Base-by-base conservation (phyloP, 2,113 vertebrate species). In the Rhynchopsitta pachyrhyncha region DNA sequence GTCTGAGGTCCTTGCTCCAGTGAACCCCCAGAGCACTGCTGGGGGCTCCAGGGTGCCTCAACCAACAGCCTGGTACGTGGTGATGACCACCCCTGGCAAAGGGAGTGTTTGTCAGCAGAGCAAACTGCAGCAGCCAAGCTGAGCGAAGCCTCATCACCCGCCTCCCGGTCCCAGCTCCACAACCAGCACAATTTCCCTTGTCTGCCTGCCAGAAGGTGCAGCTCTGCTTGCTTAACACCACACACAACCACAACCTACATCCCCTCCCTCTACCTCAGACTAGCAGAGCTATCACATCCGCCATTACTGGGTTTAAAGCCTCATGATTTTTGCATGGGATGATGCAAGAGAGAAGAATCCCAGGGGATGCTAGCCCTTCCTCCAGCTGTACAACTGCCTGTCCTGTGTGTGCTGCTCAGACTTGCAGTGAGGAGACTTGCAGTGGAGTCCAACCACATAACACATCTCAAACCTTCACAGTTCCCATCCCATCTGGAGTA, bases 251-350 rank as follows among this genome's bases (percentile, higher is more conserved):
- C 59, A 24, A 10, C 69, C 24, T 15, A 24, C 29, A 29, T 25
- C 28, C 1, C 33, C 7, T 25, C 57, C 13, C 23, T 10, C 63
- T 27, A 13, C 3, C 10, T 2, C 1, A 16, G 46, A 44, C 37
- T 39, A 18, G 7, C 1, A 11, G 14, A 16, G 29, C 11, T 6
- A 13, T 11, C 39, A 35, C 2, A 17, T 2, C 2, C 53, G 3
- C 52, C 37, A 4, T 29, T 15, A 23, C 78, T 19, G 52, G 20
- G 11, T 10, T 35, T 67, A 67, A 60, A 60, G 52, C 33, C 53
- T 46, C 3, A 19, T 11, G 46, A 16, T n/a, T 49, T 49, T 59
- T 59, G 22, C 69, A 74, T 2, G 33, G 27, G n/a, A 35, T 31
- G 71, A 46, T 5, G 39, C 1, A 6, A 53, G 39, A 39, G 60